These are phyloP conservation scores for Pelecanus crispus DNA, from an alignment of 2,113 vertebrate genomes.

Conservation along the genomic window DNA sequence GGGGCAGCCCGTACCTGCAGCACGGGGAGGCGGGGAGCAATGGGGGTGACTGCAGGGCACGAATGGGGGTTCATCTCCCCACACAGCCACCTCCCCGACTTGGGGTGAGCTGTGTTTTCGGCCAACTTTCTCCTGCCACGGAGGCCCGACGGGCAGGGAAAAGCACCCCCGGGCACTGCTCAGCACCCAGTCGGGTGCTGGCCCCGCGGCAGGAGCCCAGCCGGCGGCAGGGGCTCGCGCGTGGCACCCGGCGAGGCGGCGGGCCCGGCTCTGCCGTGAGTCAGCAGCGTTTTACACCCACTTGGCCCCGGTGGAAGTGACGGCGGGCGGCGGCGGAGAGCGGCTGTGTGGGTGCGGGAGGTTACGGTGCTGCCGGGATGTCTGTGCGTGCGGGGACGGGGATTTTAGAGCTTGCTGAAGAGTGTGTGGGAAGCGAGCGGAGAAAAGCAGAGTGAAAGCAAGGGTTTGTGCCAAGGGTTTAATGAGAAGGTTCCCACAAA, in stretches of 20 bases:
- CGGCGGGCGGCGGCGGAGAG: background rate
- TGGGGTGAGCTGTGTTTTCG: background rate
- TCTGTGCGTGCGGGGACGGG: background rate
- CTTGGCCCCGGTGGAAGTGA: background rate
- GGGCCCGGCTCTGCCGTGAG: background rate
- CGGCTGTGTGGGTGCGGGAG: constrained; percentile 16
- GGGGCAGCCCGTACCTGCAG: background rate
- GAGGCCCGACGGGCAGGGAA: background rate
- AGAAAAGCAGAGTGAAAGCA: constrained; percentile 3
- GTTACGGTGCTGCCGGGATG: constrained; percentile 17
- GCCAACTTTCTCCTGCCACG: background rate
- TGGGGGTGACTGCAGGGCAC: background rate
- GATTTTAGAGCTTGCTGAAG: background rate
- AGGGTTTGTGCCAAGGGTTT: constrained; percentile 23
- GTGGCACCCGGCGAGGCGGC: background rate
- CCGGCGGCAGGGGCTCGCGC: background rate
- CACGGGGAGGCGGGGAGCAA: rapidly evolving
- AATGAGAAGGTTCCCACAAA: background rate
- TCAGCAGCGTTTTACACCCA: constrained; percentile 35
- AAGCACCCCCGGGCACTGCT: background rate
- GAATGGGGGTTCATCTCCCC: background rate
- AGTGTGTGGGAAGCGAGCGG: constrained; percentile 4
- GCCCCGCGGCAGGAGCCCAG: background rate
- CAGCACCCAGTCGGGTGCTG: background rate
- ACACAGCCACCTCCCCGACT: background rate